Conservation (phyloP, 2,888 invertebrate genomes). For the Hirtodrosophila trivittata region DNA sequence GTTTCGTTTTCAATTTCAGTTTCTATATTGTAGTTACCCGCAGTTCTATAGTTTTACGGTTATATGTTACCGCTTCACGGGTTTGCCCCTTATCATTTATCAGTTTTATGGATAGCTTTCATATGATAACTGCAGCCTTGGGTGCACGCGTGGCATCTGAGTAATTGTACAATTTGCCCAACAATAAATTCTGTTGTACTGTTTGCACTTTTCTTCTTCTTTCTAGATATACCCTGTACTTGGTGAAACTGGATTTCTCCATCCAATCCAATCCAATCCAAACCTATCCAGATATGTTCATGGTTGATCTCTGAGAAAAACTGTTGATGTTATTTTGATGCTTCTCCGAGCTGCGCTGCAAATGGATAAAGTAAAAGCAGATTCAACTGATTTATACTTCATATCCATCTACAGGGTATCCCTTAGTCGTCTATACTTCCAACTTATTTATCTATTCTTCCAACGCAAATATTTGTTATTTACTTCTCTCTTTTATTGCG, state of each 20-base stretch:
- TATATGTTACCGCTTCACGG: slow-evolving; percentile 5
- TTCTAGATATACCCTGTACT: slow-evolving; percentile 3
- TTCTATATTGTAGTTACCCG: slow-evolving; percentile 21
- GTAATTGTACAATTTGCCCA: slow-evolving; percentile 52
- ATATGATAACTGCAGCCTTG: slow-evolving; percentile 60
- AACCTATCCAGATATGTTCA: no score
- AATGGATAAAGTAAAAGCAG: no score
- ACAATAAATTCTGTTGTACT: slow-evolving; percentile 44
- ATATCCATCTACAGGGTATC: neutral
- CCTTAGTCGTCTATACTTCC: slow-evolving; percentile 8
- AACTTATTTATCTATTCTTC: slow-evolving; percentile 29
- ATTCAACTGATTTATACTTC: neutral
- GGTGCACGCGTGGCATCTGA: slow-evolving; percentile 41
- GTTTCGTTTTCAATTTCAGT: slow-evolving; percentile 5
- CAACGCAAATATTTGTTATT: slow-evolving; percentile 64
- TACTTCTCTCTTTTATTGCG: slow-evolving; percentile 47
- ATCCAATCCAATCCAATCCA: no score
- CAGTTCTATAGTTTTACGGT: neutral
- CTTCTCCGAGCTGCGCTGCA: no score
- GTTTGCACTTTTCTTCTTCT: slow-evolving; percentile 26
- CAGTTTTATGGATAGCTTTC: slow-evolving; percentile 43
- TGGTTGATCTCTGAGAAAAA: no score
- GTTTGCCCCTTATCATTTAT: slow-evolving; percentile 43
- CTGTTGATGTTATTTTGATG: no score
- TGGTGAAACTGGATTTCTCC: no score